Evolutionary conservation across 2,888 invertebrate species (phyloP).

Genomic region (Zaprionus bogoriensis): DNA sequence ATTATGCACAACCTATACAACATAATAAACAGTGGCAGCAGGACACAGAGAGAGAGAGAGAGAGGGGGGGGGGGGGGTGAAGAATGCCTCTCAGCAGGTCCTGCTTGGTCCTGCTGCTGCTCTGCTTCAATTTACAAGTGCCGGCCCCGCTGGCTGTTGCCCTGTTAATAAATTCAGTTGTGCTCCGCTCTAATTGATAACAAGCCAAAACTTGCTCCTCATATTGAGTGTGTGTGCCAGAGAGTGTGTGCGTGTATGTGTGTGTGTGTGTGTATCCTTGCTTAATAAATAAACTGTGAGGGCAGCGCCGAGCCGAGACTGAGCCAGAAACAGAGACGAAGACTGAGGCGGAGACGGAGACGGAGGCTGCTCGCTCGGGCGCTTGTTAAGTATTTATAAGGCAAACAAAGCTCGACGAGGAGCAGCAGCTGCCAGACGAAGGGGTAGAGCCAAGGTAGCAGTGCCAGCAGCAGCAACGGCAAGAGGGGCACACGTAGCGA

Average conservation of each 20-base stretch:
- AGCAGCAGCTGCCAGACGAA: background rate
- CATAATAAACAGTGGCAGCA: constrained; percentile 61
- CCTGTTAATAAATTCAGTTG: constrained; percentile 68
- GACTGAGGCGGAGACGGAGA: background rate
- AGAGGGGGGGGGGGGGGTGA: background rate
- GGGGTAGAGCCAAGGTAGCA: background rate
- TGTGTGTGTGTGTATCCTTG: constrained; percentile 51
- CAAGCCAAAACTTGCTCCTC: constrained; percentile 57
- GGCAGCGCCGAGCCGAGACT: too few relatives aligned
- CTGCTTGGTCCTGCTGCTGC: constrained; percentile 14
- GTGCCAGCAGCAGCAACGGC: background rate
- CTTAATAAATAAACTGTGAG: constrained; percentile 77
- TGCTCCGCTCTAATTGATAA: constrained; percentile 73
- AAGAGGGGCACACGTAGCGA: constrained; percentile 46
- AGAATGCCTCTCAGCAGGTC: constrained; percentile 5
- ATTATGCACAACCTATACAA: constrained; percentile 72
- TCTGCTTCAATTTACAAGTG: constrained; percentile 51
- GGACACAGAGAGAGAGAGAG: background rate
- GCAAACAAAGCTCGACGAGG: constrained; percentile 47
- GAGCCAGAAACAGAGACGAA: constrained; percentile 13
- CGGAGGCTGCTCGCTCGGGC: constrained; percentile 44
- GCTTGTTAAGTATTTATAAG: constrained; percentile 76
- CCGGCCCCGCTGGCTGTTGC: constrained; percentile 43
- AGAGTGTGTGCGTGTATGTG: constrained; percentile 8
- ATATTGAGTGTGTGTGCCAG: background rate